These are phyloP conservation scores for Spondyliosoma cantharus DNA, from an alignment of 2,797 vertebrate genomes.

Conservation along the genomic window DNA sequence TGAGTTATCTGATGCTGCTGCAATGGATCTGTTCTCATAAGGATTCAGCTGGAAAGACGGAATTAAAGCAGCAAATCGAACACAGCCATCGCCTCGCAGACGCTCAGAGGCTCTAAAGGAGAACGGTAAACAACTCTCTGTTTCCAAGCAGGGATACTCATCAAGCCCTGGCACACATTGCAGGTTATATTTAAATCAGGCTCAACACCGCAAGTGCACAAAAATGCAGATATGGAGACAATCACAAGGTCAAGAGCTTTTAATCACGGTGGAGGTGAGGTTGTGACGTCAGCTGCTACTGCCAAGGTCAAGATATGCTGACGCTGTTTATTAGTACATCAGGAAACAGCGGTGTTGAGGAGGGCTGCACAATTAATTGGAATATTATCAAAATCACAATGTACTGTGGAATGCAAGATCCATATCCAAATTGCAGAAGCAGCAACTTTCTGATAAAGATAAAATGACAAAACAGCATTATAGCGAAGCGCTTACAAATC, in stretches of 20 bases:
- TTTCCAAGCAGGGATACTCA: conserved; percentile 5
- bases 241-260: conserved; percentile 10
- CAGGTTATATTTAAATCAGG: conserved; percentile 5
- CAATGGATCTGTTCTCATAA: conserved; percentile 48
- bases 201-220: background rate
- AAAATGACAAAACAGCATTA: too few species aligned
- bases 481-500: too few species aligned
- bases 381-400: too few species aligned
- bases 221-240: background rate
- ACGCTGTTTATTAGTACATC: conserved; percentile 4
- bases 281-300: background rate
- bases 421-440: too few species aligned
- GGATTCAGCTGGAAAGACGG: conserved; percentile 56
- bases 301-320: background rate
- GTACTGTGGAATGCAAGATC: too few species aligned
- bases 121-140: conserved; percentile 28
- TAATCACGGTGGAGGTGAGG: background rate
- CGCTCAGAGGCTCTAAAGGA: conserved; percentile 4
- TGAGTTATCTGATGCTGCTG: conserved; percentile 58
- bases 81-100: conserved; percentile 21
- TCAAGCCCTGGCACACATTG: background rate
- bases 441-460: too few species aligned
- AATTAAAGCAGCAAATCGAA: conserved; percentile 63
- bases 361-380: too few species aligned
- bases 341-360: background rate